Evolutionary conservation across 2,888 invertebrate species (phyloP), one percentile per base, ranked within the genome.

Genomic region (Drosophila robusta): DNA sequence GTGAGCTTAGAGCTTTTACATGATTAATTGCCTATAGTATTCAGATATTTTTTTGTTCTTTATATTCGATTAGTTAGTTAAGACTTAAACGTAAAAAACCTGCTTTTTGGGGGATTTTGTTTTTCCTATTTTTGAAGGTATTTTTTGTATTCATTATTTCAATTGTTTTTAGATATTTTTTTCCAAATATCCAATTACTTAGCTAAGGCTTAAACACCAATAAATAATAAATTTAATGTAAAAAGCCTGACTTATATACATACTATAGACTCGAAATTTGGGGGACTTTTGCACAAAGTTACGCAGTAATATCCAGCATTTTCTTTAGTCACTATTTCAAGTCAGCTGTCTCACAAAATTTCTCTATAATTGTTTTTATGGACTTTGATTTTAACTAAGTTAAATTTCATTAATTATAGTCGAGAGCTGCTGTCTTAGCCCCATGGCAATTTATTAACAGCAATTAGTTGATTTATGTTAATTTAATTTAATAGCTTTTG

Each of bases 391-490:
- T 80, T 70, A 78, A 81, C 78, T 51, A 76, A 71, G 52, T 50
- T 74, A 64, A 69, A 74, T 86, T 74, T 63, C 42, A 55, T 51
- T 76, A 88, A 83, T 83, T 85, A 70, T 74, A 60, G 38, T 12
- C 26, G 14, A 47, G 54, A 24, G 64, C 64, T 60, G 36, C 51
- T 47, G 39, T 18, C 14, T 39, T 18, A 14, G 42, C 62, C 88
- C 74, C 47, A 51, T 54, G 88, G 86, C 70, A 64, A 51, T 66
- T 70, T 62, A 75, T 71, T 55, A 68, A 73, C 55, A 67, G 63
- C 87, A 88, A 80, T 80, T 86, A 80, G 66, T 66, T 71, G 54
- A 68, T 74, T 85, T 75, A 61, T 66, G 70, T 82, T 69, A 78
- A 78, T 75, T 85, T 66, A 63, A 65, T 56, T 52, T 70, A 70